Percentiles rank a stretch among this genome's conserved stretches.
These are phyloP conservation scores for Parus major DNA, from an alignment of 2,113 vertebrate genomes.

Conservation along the genomic window DNA sequence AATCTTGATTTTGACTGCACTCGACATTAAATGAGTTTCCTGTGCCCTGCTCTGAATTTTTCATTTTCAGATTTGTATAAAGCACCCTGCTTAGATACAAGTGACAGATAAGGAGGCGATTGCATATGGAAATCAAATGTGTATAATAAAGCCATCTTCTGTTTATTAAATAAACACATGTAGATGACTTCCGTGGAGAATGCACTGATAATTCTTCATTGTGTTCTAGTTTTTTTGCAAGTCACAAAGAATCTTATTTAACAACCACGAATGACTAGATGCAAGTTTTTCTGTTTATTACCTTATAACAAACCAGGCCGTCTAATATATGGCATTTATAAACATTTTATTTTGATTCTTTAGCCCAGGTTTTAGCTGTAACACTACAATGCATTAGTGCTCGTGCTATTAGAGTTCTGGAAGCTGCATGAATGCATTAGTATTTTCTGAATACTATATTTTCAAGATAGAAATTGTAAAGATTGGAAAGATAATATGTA, in stretches of 20 bases:
- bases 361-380: neutral
- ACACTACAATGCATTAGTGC: neutral
- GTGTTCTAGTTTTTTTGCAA: conserved; percentile 71
- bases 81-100: conserved; percentile 80
- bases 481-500: neutral
- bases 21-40: conserved; percentile 87
- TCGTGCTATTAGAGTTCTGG: neutral
- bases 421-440: neutral
- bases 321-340: conserved; percentile 32
- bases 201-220: conserved; percentile 77
- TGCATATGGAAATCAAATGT: conserved; percentile 81
- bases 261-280: conserved; percentile 57
- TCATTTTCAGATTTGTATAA: conserved; percentile 86
- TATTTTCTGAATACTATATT: conserved; percentile 33
- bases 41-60: conserved; percentile 78
- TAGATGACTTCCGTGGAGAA: conserved; percentile 76
- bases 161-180: conserved; percentile 87
- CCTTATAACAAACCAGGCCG: conserved; percentile 12
- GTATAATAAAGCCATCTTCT: conserved; percentile 84
- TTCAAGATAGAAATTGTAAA: neutral
- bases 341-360: conserved; percentile 22
- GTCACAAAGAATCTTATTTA: conserved; percentile 82
- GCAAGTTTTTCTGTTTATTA: conserved; percentile 50
- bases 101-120: conserved; percentile 79
- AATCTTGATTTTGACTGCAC: conserved; percentile 85